Conservation (phyloP, 2,888 invertebrate genomes). For the Lottia gigantea region DNA sequence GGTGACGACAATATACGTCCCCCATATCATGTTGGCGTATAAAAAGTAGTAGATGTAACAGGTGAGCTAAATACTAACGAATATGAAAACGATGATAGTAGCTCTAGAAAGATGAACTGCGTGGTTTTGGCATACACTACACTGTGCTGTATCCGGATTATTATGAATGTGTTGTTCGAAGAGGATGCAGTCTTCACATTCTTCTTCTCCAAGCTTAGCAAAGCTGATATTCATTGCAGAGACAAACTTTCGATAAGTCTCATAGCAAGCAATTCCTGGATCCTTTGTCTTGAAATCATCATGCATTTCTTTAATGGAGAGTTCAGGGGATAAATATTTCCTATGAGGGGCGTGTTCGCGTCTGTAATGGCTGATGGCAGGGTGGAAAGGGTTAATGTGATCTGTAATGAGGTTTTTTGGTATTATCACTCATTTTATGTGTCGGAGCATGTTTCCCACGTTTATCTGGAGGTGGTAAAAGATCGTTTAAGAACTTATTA, state of each 20-base stretch:
- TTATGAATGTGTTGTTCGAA: background rate
- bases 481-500: too few relatives aligned
- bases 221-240: slow-evolving; percentile 17
- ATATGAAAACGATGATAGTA: too few relatives aligned
- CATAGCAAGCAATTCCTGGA: background rate
- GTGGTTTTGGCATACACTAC: background rate
- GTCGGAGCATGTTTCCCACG: slow-evolving; percentile 11
- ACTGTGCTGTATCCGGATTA: background rate
- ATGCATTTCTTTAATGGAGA: slow-evolving; percentile 11
- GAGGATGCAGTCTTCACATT: slow-evolving; percentile 14
- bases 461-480: slow-evolving; percentile 6
- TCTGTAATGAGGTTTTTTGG: background rate
- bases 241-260: slow-evolving; percentile 14
- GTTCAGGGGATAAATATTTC: slow-evolving; percentile 7
- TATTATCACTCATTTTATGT: slow-evolving; percentile 3
- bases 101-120: background rate
- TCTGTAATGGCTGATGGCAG: slow-evolving; percentile 10
- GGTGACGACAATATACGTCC: too few relatives aligned
- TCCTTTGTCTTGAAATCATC: background rate
- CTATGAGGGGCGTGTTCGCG: slow-evolving; percentile 14
- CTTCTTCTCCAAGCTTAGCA: slow-evolving; percentile 17
- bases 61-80: too few relatives aligned
- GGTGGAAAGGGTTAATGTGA: slow-evolving; percentile 7
- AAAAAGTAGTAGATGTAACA: too few relatives aligned
- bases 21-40: too few relatives aligned